A percentile compares a stretch with the other conserved stretches of the same genome.
phyloP scores from a whole-genome alignment of 2,797 vertebrate genomes.

The Xyrichtys novacula region DNA sequence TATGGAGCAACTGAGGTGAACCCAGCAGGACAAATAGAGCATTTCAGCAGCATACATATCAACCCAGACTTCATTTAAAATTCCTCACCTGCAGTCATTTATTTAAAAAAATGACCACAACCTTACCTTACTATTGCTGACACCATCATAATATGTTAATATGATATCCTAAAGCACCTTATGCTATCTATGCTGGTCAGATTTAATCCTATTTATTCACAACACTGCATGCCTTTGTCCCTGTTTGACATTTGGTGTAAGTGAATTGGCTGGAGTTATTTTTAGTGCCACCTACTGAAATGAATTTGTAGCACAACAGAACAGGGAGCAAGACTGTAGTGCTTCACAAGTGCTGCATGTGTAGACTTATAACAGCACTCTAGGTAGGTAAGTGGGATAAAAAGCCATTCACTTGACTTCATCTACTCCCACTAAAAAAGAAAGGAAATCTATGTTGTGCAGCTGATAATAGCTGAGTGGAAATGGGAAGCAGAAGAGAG shows the following conservation, averaged over 20 bases:
- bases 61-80: neutral
- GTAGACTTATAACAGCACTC: slow-evolving; percentile 50
- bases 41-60: slow-evolving; percentile 4
- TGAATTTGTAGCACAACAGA: slow-evolving; percentile 57
- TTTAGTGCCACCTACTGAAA: slow-evolving; percentile 78
- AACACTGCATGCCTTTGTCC: slow-evolving; percentile 57
- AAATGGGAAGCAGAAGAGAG: slow-evolving; percentile 39
- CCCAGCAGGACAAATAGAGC: neutral
- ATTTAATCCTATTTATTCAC: slow-evolving; percentile 61
- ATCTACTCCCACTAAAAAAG: slow-evolving; percentile 42
- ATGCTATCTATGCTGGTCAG: slow-evolving; percentile 32
- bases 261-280: slow-evolving; percentile 62
- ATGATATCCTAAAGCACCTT: slow-evolving; percentile 17
- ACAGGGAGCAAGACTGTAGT: slow-evolving; percentile 32
- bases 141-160: slow-evolving; percentile 40
- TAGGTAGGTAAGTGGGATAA: slow-evolving; percentile 64
- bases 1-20: slow-evolving; percentile 1
- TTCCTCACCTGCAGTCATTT: slow-evolving; percentile 5
- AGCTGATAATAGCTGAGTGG: slow-evolving; percentile 42
- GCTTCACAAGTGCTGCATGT: slow-evolving; percentile 57
- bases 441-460: slow-evolving; percentile 10
- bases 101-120: neutral
- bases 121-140: neutral
- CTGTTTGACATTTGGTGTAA: slow-evolving; percentile 58
- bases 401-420: slow-evolving; percentile 54